Evolutionary conservation across 2,797 vertebrate species (phyloP).

Genomic region (Galaxias olidus): DNA sequence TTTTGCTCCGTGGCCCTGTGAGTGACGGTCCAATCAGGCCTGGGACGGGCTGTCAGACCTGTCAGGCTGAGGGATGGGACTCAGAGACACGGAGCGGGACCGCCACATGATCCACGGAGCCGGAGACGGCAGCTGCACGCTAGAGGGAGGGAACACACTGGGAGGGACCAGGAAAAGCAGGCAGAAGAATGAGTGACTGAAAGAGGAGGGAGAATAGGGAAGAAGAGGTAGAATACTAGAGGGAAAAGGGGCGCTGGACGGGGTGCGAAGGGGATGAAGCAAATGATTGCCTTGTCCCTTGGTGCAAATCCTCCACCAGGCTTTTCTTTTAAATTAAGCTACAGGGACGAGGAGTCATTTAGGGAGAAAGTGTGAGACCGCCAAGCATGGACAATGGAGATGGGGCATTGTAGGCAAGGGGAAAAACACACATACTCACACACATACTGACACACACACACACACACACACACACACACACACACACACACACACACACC

Average conservation of each 20-base stretch:
- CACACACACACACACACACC: too few species aligned
- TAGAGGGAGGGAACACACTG: neutral
- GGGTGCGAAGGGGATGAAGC: too few species aligned
- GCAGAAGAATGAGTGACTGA: slow-evolving; percentile 6
- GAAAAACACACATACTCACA: too few species aligned
- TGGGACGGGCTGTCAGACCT: slow-evolving; percentile 61
- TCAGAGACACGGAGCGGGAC: slow-evolving; percentile 61
- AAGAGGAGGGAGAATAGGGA: neutral
- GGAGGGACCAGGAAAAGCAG: slow-evolving; percentile 3
- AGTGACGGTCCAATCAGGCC: slow-evolving; percentile 67
- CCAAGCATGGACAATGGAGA: too few species aligned
- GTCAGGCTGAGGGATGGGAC: slow-evolving; percentile 72
- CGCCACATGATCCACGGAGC: slow-evolving; percentile 63
- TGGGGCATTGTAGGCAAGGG: too few species aligned
- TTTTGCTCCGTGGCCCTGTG: slow-evolving; percentile 55
- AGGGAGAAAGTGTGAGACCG: too few species aligned
- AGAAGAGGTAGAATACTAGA: slow-evolving; percentile 3
- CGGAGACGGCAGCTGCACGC: slow-evolving; percentile 28
- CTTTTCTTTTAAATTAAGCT: neutral
- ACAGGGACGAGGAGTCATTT: neutral
- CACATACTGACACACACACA: too few species aligned
- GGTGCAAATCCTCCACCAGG: too few species aligned
- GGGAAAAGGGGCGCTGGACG: slow-evolving; percentile 1
- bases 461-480: too few species aligned
- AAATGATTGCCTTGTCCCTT: neutral